phyloP scores from a whole-genome alignment of 2,888 invertebrate genomes.

The Latheticus oryzae region DNA sequence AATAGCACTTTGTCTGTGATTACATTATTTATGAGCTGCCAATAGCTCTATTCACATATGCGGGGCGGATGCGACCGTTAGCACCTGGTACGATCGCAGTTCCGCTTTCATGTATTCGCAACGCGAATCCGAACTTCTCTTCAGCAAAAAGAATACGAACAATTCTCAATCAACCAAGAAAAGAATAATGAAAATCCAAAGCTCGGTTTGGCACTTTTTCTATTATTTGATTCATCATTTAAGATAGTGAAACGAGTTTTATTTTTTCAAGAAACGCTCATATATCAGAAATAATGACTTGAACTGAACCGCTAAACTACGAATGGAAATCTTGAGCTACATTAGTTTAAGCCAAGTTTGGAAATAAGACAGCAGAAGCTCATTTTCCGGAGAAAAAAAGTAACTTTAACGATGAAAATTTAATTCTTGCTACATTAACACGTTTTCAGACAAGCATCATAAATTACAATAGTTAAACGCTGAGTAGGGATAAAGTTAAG shows the following conservation, averaged over 20 bases:
- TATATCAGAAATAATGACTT: no score
- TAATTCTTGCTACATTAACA: constrained; percentile 34
- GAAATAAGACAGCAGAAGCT: no score
- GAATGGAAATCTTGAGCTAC: no score
- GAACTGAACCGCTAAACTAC: no score
- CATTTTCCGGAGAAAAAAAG: no score
- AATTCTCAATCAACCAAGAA: no score
- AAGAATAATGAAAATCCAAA: no score
- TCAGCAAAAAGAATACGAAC: constrained; percentile 31
- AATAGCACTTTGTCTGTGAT: constrained; percentile 61
- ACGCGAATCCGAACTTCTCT: constrained; percentile 31
- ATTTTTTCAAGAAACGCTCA: no score
- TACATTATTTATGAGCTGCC: constrained; percentile 63
- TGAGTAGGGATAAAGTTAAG: constrained; percentile 39
- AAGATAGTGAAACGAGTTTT: no score
- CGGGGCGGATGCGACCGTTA: constrained; percentile 58
- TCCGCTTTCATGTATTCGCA: constrained; percentile 32
- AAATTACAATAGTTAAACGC: constrained; percentile 37
- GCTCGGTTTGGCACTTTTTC: no score
- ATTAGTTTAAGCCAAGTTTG: no score
- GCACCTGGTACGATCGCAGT: constrained; percentile 54
- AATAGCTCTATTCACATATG: constrained; percentile 60
- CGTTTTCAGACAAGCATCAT: constrained; percentile 23
- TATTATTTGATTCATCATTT: no score
- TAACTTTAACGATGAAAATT: constrained; percentile 21